A percentile compares a stretch with the other conserved stretches of the same genome.
phyloP scores from a whole-genome alignment of 2,888 invertebrate species.

The Thereva unica region DNA sequence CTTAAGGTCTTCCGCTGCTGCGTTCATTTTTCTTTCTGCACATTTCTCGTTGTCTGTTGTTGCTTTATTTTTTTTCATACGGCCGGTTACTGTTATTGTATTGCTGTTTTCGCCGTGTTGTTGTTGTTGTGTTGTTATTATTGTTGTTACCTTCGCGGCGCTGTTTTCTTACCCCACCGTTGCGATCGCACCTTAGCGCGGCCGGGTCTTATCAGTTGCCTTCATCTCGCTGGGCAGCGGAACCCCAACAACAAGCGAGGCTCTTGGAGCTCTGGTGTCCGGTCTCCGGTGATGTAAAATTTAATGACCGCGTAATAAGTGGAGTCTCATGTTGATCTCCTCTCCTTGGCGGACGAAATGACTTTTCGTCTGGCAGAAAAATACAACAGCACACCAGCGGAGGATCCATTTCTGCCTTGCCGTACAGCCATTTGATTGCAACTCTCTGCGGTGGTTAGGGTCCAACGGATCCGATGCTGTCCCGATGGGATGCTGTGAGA shows the following conservation, averaged over 20 bases:
- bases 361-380: constrained; percentile 30
- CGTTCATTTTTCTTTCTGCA: constrained; percentile 13
- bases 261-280: not conserved
- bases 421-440: no score
- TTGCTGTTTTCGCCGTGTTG: constrained; percentile 13
- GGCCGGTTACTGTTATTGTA: constrained; percentile 6
- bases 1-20: constrained; percentile 12
- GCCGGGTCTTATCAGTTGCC: constrained; percentile 25
- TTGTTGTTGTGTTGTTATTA: constrained; percentile 3
- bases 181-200: constrained; percentile 27
- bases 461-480: no score
- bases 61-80: constrained; percentile 8
- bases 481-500: no score
- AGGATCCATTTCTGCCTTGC: no score
- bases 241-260: constrained; percentile 12
- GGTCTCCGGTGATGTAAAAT: constrained; percentile 26
- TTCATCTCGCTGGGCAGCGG: constrained; percentile 20
- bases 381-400: not conserved
- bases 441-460: no score
- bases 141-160: not conserved
- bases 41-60: constrained; percentile 23
- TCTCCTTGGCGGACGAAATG: constrained; percentile 20
- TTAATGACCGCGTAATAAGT: constrained; percentile 37
- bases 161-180: not conserved
- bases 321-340: constrained; percentile 27